phyloP scores from a whole-genome alignment of 2,888 invertebrate genomes.

The Pheosia tremula region DNA sequence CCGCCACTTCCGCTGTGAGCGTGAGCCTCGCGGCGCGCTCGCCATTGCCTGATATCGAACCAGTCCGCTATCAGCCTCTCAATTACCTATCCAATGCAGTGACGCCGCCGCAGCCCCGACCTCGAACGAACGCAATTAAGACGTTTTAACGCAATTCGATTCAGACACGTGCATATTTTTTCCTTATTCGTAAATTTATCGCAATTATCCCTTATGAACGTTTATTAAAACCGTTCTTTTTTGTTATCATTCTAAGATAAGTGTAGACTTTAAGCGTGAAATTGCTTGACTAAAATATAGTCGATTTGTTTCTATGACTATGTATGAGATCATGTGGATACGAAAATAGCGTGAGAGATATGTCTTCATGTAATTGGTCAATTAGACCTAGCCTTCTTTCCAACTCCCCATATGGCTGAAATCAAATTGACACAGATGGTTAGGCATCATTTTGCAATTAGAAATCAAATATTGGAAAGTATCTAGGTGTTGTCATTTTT shows the following conservation, averaged over 20 bases:
- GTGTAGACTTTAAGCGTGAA: constrained; percentile 68
- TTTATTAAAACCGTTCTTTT: constrained; percentile 69
- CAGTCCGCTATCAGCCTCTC: constrained; percentile 60
- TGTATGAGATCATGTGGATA: constrained; percentile 42
- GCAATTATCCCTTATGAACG: constrained; percentile 75
- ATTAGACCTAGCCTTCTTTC: constrained; percentile 50
- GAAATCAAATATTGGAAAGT: constrained; percentile 27
- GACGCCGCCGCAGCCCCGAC: constrained; percentile 54
- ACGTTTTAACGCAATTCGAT: constrained; percentile 79
- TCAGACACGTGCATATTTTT: constrained; percentile 78
- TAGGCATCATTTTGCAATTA: constrained; percentile 26
- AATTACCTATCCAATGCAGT: constrained; percentile 56
- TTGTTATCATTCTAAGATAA: constrained; percentile 63
- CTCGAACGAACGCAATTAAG: constrained; percentile 77
- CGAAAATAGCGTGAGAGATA: constrained; percentile 51
- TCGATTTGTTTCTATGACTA: constrained; percentile 47
- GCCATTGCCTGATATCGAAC: constrained; percentile 47
- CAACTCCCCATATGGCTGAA: constrained; percentile 37
- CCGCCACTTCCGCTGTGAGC: constrained; percentile 21
- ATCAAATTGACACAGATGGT: constrained; percentile 37
- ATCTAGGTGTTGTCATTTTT: constrained; percentile 11
- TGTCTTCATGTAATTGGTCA: constrained; percentile 48
- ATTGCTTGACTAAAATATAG: constrained; percentile 59
- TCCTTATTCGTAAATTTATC: constrained; percentile 75
- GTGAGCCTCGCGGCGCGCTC: constrained; percentile 19